Evolutionary conservation across 2,797 vertebrate species (phyloP).

Genomic region (Hippocampus kuda): DNA sequence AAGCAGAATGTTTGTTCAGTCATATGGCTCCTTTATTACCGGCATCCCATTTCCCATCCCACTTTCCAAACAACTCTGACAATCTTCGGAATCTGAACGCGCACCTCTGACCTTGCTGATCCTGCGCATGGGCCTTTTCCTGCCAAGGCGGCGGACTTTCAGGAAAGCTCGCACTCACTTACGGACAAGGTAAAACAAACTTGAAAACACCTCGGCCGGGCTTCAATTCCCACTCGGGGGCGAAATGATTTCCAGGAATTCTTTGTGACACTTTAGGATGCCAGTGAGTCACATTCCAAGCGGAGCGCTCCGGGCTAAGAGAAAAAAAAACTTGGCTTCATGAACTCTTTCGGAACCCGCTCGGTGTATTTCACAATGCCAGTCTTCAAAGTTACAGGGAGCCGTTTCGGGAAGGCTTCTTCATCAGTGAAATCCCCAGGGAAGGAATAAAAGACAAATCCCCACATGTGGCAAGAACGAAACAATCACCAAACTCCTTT

Average conservation of each 20-base stretch:
- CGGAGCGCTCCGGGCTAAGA: not conserved
- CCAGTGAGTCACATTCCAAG: not conserved
- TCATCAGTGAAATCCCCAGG: too few relatives aligned
- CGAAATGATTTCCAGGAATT: constrained; percentile 1
- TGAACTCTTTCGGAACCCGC: too few relatives aligned
- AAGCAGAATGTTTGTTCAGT: too few relatives aligned
- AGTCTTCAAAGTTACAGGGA: not conserved
- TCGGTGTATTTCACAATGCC: not conserved
- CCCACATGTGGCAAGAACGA: too few relatives aligned
- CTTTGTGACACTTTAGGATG: not conserved
- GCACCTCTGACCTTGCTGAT: not conserved
- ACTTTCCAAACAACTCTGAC: not conserved
- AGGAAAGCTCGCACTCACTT: not conserved
- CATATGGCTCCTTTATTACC: too few relatives aligned
- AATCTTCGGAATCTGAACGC: not conserved
- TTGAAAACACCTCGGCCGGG: not conserved
- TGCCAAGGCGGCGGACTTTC: not conserved
- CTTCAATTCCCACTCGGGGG: not conserved
- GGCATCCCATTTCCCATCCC: not conserved
- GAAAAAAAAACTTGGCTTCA: too few relatives aligned
- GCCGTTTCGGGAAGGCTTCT: too few relatives aligned
- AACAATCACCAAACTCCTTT: too few relatives aligned
- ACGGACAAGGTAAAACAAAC: constrained; percentile 1
- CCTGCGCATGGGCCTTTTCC: not conserved
- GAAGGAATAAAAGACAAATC: too few relatives aligned